These are phyloP conservation scores for Bicyclus anynana DNA, from an alignment of 1,140 invertebrate genomes.

Conservation along the genomic window DNA sequence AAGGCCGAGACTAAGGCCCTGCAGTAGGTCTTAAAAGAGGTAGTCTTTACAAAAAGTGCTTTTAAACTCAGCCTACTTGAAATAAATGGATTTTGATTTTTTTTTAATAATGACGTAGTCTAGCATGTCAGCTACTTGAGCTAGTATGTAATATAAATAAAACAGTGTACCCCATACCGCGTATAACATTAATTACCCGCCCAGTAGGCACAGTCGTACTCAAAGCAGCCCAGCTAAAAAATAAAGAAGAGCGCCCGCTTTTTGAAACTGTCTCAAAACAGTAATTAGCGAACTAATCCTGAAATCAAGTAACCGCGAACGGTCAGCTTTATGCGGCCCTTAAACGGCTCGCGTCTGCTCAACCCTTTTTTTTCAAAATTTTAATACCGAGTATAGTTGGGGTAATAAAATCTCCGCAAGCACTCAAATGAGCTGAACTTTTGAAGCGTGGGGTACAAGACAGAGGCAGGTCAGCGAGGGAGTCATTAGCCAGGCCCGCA, in stretches of 20 bases:
- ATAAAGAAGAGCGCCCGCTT: conserved; percentile 34
- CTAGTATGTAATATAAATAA: conserved; percentile 4
- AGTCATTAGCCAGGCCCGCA: conserved; percentile 59
- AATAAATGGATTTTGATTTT: too few relatives aligned
- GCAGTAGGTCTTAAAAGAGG: too few relatives aligned
- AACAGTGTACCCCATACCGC: background rate
- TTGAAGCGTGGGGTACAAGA: conserved; percentile 73
- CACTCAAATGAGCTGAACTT: conserved; percentile 76
- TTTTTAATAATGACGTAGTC: too few relatives aligned
- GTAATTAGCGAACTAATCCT: conserved; percentile 69
- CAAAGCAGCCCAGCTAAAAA: conserved; percentile 23
- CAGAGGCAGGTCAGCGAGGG: conserved; percentile 69
- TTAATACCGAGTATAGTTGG: conserved; percentile 72
- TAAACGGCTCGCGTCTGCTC: conserved; percentile 64
- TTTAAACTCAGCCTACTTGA: too few relatives aligned
- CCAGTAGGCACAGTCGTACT: conserved; percentile 3
- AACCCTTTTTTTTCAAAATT: conserved; percentile 69
- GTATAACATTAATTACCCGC: conserved; percentile 10
- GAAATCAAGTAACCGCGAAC: conserved; percentile 64
- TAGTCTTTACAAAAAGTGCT: too few relatives aligned
- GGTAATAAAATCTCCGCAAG: conserved; percentile 75
- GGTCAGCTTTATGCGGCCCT: conserved; percentile 63
- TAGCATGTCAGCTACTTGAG: too few relatives aligned
- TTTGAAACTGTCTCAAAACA: conserved; percentile 68
- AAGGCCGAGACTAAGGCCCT: too few relatives aligned